phyloP scores from a whole-genome alignment of 1,140 invertebrate genomes.

The Hylaeus volcanicus region DNA sequence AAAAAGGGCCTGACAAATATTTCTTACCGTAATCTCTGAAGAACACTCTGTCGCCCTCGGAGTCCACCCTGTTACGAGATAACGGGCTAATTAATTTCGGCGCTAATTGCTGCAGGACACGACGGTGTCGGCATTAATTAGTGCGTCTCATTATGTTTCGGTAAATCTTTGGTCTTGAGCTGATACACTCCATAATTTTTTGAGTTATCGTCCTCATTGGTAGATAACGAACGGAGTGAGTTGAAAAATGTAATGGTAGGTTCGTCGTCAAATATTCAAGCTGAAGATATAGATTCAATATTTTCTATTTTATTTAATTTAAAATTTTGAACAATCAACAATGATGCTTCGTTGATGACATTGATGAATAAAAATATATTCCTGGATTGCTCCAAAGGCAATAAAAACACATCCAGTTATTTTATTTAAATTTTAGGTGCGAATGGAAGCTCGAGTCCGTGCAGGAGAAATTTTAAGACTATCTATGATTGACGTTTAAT shows the following conservation, averaged over 20 bases:
- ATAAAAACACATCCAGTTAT: too few relatives aligned
- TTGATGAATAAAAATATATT: too few relatives aligned
- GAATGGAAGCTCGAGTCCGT: too few relatives aligned
- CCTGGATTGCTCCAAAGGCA: too few relatives aligned
- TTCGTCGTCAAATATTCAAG: neutral
- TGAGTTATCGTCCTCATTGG: neutral
- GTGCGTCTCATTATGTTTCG: conserved; percentile 68
- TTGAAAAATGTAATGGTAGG: neutral
- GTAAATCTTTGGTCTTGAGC: neutral
- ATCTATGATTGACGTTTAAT: too few relatives aligned
- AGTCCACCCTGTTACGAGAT: conserved; percentile 65
- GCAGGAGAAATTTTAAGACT: too few relatives aligned
- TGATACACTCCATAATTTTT: conserved; percentile 24
- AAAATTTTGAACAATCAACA: too few relatives aligned
- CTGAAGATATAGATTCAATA: neutral
- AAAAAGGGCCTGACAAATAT: conserved; percentile 6
- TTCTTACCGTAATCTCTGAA: conserved; percentile 38
- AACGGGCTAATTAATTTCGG: conserved; percentile 77
- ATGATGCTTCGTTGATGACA: too few relatives aligned
- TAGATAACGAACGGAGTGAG: neutral
- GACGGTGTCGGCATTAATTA: conserved; percentile 72
- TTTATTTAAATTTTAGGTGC: too few relatives aligned
- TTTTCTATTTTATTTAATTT: too few relatives aligned
- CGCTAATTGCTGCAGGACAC: conserved; percentile 73
- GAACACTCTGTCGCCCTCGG: conserved; percentile 23